Evolutionary conservation across 2,113 vertebrate species (phyloP).

Genomic region (Gymnobelideus leadbeateri): DNA sequence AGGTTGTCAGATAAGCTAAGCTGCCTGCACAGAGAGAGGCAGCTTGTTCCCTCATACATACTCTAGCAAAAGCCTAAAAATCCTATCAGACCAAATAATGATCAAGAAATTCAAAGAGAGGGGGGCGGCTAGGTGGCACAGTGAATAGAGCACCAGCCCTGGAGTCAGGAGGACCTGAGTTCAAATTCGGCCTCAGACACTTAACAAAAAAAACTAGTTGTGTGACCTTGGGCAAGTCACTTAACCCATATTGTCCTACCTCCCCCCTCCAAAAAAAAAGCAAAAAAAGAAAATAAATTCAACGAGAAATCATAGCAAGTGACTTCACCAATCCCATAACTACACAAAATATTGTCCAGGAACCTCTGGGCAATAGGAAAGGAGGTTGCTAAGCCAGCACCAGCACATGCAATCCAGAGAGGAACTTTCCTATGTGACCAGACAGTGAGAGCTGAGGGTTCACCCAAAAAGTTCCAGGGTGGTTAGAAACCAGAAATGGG

Average conservation of each 20-base stretch:
- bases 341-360: neutral
- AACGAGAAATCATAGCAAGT: neutral
- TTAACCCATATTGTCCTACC: no score
- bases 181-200: no score
- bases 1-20: neutral
- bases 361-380: neutral
- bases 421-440: neutral
- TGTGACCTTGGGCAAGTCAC: no score
- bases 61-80: neutral
- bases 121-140: no score
- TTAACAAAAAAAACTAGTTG: no score
- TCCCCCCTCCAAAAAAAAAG: no score
- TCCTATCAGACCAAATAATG: neutral
- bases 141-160: no score
- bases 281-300: neutral
- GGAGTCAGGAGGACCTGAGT: no score
- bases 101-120: neutral
- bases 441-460: neutral
- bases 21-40: neutral
- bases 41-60: neutral
- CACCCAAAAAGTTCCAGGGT: neutral
- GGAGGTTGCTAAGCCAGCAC: neutral
- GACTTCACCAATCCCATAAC: neutral
- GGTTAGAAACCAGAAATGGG: neutral
- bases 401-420: neutral